These are phyloP conservation scores for Scomberomorus guttatus DNA, from an alignment of 2,797 vertebrate species.

Conservation along the genomic window DNA sequence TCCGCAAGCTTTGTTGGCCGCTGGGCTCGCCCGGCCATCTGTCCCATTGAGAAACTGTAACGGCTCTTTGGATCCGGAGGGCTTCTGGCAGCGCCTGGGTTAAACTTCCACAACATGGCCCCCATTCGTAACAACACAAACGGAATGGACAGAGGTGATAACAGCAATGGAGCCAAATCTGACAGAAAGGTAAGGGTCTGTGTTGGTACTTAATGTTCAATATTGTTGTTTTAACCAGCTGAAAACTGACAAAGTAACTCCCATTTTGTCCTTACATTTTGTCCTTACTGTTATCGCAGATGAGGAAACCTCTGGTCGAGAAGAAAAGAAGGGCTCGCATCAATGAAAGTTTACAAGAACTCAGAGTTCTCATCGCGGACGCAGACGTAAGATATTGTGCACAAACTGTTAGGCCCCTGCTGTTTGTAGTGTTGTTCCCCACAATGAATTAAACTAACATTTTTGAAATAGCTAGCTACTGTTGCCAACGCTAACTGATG, in stretches of 20 bases:
- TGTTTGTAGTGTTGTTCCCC: neutral
- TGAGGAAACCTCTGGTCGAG: constrained; percentile 94
- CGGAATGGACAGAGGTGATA: constrained; percentile 71
- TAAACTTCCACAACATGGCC: constrained; percentile 85
- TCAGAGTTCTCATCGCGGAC: constrained; percentile 89
- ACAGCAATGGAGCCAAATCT: constrained; percentile 71
- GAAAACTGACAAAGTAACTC: neutral
- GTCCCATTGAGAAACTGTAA: constrained; percentile 77
- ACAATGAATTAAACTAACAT: accelerated
- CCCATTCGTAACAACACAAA: constrained; percentile 79
- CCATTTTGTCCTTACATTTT: too few relatives aligned
- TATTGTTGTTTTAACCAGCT: neutral
- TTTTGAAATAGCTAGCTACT: constrained; percentile 1
- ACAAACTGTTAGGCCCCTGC: neutral
- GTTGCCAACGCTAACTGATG: neutral
- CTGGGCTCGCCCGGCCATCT: constrained; percentile 82
- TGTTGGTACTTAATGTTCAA: neutral
- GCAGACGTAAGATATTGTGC: constrained; percentile 84
- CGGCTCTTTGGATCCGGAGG: constrained; percentile 70
- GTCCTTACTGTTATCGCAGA: constrained; percentile 76
- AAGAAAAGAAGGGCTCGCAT: constrained; percentile 94
- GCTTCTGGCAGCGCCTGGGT: constrained; percentile 56
- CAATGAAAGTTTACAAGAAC: constrained; percentile 95
- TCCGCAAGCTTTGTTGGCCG: constrained; percentile 70
- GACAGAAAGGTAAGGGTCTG: constrained; percentile 86